Evolutionary conservation across 2,888 invertebrate species (phyloP), one percentile per base, ranked within the genome.

Genomic region (Ennomos erosarius): DNA sequence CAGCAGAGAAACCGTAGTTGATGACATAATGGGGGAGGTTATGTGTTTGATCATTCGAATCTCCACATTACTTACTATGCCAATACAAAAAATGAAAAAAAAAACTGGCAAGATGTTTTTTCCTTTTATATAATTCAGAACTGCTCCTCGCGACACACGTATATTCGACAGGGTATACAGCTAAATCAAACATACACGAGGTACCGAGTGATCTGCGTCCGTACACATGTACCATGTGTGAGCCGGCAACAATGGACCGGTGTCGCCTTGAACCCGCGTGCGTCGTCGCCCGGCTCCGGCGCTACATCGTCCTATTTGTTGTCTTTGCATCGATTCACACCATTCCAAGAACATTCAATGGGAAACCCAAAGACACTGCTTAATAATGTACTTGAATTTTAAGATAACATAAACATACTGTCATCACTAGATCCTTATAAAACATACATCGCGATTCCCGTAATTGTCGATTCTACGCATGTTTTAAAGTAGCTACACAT

Each of bases 271-370:
- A 75, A 74, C 71, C 62, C 64, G 54, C 46, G 45, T 44, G 47
- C 55, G 59, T 57, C 53, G 42, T 47, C 43, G 42, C 49, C 48
- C 44, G 47, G 40, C 39, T 26, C 40, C 10, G 42, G 38, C 56
- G 53, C 44, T 57, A 49, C 53, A 43, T 8, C 12, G 46, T 39
- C 50, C 38, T 70, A 63, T 73, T 74, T 76, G 65, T 76, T 75
- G 67, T 70, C 72, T 67, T 67, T 70, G 64, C 65, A 65, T 67
- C 57, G 64, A 62, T 74, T 71, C 73, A 65, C 70, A 68, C 66
- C 62, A 62, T 66, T 59, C 52, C 59, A 44, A 38, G 45, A 55
- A 50, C 44, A 38, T 16, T 49, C 38, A 48, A 51, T 54, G 62
- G 36, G 58, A 53, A 60, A 45, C 26, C 44, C 34, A 40, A 48